phyloP scores from a whole-genome alignment of 2,888 invertebrate species.

The Eucriotettix oculatus region DNA sequence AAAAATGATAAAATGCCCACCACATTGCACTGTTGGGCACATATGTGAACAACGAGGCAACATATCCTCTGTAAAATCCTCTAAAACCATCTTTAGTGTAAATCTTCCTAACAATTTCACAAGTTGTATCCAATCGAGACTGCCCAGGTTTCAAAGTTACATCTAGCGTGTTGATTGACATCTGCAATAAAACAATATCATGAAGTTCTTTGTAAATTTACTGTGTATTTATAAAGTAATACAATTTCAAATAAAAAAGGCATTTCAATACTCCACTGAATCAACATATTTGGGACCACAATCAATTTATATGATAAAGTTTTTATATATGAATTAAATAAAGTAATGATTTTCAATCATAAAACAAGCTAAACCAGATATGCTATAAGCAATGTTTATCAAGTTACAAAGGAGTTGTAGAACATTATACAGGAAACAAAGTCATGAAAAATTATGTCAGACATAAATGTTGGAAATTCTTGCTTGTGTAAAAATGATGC shows the following conservation, averaged over 20 bases:
- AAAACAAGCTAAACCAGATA: no score
- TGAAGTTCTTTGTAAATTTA: background rate
- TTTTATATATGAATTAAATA: no score
- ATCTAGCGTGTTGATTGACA: constrained; percentile 57
- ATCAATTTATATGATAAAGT: background rate
- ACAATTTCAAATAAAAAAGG: background rate
- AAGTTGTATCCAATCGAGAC: constrained; percentile 48
- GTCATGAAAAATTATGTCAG: no score
- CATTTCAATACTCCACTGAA: background rate
- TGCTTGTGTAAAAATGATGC: no score
- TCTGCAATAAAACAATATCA: constrained; percentile 19
- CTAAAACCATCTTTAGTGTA: constrained; percentile 62
- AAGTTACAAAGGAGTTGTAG: no score
- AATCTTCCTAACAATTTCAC: constrained; percentile 60
- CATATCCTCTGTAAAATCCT: constrained; percentile 89
- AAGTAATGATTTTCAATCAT: no score
- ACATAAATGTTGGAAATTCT: no score
- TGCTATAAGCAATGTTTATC: no score
- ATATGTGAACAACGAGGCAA: constrained; percentile 80
- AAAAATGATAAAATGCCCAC: constrained; percentile 91
- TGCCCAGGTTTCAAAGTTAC: constrained; percentile 42
- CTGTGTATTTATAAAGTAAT: background rate
- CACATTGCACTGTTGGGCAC: constrained; percentile 95
- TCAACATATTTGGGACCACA: background rate
- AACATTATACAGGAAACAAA: no score